phyloP scores from a whole-genome alignment of 2,888 invertebrate genomes.

The Megalurothrips usitatus region DNA sequence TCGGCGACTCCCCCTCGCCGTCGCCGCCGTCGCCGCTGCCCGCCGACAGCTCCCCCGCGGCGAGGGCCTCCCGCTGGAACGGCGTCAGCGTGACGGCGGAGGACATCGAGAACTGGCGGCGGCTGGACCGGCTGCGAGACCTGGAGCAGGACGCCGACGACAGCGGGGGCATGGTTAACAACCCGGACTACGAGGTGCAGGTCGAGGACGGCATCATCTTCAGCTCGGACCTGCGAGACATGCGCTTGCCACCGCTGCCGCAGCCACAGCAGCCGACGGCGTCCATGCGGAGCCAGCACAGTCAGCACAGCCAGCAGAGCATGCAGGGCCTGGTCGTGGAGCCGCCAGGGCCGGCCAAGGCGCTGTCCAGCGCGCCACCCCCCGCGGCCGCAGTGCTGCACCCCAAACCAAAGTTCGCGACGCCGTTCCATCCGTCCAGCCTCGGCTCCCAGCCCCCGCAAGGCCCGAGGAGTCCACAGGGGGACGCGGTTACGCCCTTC shows the following conservation, averaged over 20 bases:
- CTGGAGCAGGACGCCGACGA: not conserved
- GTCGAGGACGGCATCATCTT: slow-evolving; percentile 15
- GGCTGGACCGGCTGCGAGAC: slow-evolving; percentile 7
- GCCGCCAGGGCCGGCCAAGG: not conserved
- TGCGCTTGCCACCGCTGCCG: slow-evolving; percentile 25
- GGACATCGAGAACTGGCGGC: slow-evolving; percentile 19
- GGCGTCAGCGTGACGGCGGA: slow-evolving; percentile 11
- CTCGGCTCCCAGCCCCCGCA: not conserved
- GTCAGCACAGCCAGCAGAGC: not conserved
- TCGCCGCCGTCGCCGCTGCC: not conserved
- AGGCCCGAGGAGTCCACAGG: not conserved
- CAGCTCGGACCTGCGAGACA: slow-evolving; percentile 15
- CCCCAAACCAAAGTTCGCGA: not conserved
- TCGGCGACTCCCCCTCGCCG: not conserved
- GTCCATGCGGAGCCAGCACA: not conserved
- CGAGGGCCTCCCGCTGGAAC: slow-evolving; percentile 14
- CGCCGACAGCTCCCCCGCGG: not conserved
- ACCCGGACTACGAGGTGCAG: slow-evolving; percentile 24
- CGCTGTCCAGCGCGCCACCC: slow-evolving; percentile 15
- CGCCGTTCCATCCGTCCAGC: not conserved
- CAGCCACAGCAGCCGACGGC: slow-evolving; percentile 21
- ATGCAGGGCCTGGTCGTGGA: not conserved
- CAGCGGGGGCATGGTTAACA: slow-evolving; percentile 1
- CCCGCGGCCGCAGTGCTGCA: slow-evolving; percentile 7
- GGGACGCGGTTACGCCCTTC: not conserved